Conservation (phyloP, 2,888 invertebrate species). For the Phalera bucephala region DNA sequence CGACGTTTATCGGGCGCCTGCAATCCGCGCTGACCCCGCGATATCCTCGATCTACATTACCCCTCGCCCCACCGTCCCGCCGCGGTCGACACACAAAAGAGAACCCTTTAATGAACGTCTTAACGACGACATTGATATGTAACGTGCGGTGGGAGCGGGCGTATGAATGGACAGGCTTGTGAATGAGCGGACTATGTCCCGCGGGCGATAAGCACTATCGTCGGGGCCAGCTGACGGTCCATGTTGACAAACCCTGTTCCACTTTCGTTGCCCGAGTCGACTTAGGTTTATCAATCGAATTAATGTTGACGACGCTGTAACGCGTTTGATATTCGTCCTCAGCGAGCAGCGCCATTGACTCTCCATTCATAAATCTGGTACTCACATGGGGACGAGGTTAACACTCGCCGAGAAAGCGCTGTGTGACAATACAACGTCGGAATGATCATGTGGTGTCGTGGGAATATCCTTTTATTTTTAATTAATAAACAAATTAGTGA, state of each 20-base stretch:
- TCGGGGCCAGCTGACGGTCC: conserved; percentile 78
- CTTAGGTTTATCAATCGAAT: conserved; percentile 68
- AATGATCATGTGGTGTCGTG: conserved; percentile 14
- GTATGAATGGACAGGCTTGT: conserved; percentile 80
- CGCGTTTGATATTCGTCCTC: conserved; percentile 31
- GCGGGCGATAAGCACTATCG: conserved; percentile 78
- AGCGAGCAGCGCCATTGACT: conserved; percentile 2
- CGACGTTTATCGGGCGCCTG: conserved; percentile 76
- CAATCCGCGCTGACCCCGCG: conserved; percentile 81
- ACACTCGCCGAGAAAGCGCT: conserved; percentile 5
- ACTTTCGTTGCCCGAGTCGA: conserved; percentile 68
- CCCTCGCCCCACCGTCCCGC: conserved; percentile 51
- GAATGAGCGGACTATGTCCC: conserved; percentile 83
- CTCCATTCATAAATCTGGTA: background rate
- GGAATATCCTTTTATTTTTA: conserved; percentile 12
- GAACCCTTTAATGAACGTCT: conserved; percentile 43
- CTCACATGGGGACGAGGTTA: background rate
- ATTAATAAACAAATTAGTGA: conserved; percentile 18
- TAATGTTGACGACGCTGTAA: conserved; percentile 40
- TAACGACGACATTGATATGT: conserved; percentile 53
- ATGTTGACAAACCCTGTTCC: conserved; percentile 81
- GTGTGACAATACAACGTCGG: conserved; percentile 4
- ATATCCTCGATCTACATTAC: conserved; percentile 78
- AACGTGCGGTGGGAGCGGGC: conserved; percentile 47
- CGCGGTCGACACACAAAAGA: conserved; percentile 38